Percentiles rank a stretch among this genome's conserved stretches.
phyloP scores from a whole-genome alignment of 2,797 vertebrate species.

The Pteropus rufus region DNA sequence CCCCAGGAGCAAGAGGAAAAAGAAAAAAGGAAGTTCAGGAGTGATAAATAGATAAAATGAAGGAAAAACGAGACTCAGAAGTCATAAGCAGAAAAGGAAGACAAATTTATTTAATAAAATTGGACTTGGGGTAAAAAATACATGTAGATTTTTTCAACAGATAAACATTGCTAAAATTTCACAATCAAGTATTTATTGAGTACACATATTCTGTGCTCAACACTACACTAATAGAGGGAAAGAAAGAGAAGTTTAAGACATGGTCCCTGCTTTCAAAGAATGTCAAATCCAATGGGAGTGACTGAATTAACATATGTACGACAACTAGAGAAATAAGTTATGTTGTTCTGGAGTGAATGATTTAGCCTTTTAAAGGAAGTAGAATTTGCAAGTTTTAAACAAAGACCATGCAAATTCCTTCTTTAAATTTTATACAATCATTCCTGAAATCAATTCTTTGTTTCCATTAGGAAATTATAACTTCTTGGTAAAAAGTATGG shows the following conservation, averaged over 20 bases:
- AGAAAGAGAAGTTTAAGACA: not conserved
- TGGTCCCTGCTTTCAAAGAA: not conserved
- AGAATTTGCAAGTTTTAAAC: conserved; percentile 17
- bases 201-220: not conserved
- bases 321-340: not conserved
- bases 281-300: not conserved
- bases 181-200: not conserved
- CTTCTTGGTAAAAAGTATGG: not conserved
- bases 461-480: not conserved
- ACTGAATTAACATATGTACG: not conserved
- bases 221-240: not conserved
- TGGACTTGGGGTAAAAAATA: not conserved
- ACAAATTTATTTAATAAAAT: not conserved
- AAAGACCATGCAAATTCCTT: conserved; percentile 27
- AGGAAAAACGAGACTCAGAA: not conserved
- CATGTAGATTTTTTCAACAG: not conserved
- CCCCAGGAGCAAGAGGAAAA: not conserved
- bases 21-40: not conserved
- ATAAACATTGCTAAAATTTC: not conserved
- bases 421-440: not conserved
- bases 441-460: not conserved
- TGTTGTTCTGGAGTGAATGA: not conserved
- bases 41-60: not conserved
- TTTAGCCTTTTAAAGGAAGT: not conserved
- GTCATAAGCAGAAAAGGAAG: not conserved